phyloP scores from a whole-genome alignment of 2,113 vertebrate genomes.

The Anarhynchus alexandrinus region DNA sequence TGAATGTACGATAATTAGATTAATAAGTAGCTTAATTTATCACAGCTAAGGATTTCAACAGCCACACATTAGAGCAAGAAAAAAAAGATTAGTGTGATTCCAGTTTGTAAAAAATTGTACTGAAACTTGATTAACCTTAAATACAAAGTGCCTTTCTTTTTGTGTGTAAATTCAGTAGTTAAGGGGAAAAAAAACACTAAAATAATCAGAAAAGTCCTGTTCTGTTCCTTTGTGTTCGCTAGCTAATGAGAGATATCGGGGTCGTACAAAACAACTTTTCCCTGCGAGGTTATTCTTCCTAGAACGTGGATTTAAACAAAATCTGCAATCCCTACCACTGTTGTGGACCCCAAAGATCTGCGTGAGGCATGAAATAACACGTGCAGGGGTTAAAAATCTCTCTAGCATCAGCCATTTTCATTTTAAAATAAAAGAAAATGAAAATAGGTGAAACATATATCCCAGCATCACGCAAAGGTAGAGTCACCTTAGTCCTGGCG shows the following conservation, averaged over 20 bases:
- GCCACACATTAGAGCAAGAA: constrained; percentile 91
- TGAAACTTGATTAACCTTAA: constrained; percentile 96
- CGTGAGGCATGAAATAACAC: neutral
- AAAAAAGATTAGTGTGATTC: constrained; percentile 91
- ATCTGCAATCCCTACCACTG: neutral
- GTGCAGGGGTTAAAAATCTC: neutral
- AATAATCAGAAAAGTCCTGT: constrained; percentile 67
- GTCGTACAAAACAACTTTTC: constrained; percentile 60
- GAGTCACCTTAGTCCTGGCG: neutral
- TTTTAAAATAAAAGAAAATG: neutral
- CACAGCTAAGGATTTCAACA: constrained; percentile 97
- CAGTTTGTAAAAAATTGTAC: constrained; percentile 81
- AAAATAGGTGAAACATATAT: neutral
- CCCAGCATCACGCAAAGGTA: neutral
- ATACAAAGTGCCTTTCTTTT: constrained; percentile 87
- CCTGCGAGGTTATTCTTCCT: neutral
- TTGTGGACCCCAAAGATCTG: neutral
- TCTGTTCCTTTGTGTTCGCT: constrained; percentile 49
- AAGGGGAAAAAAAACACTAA: constrained; percentile 18
- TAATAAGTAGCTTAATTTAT: constrained; percentile 99
- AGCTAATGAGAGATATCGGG: constrained; percentile 61
- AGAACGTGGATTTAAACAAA: constrained; percentile 10
- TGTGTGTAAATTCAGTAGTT: constrained; percentile 83
- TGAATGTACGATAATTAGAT: constrained; percentile 99
- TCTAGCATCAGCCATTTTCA: neutral